A percentile compares a stretch with the other conserved stretches of the same genome.
Evolutionary conservation across 2,113 vertebrate species (phyloP).

Genomic region (Tragulus kanchil): DNA sequence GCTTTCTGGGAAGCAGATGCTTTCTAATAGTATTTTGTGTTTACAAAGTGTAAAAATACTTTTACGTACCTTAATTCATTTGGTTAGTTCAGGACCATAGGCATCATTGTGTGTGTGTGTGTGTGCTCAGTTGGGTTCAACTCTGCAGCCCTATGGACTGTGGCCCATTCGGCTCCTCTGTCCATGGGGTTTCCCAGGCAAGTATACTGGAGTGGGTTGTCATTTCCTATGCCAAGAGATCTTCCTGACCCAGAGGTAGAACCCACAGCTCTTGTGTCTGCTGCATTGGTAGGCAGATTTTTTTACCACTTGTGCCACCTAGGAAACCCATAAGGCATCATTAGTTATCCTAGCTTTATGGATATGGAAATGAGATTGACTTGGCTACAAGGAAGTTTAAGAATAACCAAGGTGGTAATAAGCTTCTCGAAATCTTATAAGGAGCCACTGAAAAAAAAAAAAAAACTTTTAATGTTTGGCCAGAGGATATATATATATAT

Average conservation of each 20-base stretch:
- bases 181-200: background rate
- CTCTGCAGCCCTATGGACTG: background rate
- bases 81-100: background rate
- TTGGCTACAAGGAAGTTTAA: background rate
- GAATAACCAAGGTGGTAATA: background rate
- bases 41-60: conserved; percentile 4
- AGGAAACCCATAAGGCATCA: background rate
- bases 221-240: background rate
- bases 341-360: background rate
- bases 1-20: background rate
- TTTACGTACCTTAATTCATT: background rate
- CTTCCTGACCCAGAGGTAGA: background rate
- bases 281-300: background rate
- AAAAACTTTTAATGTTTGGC: background rate
- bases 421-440: background rate
- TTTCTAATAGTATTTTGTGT: background rate
- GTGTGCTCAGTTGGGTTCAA: background rate
- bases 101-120: background rate
- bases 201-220: background rate
- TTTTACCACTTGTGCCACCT: background rate
- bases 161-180: background rate
- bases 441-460: background rate
- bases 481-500: background rate
- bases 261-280: background rate
- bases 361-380: background rate